Evolutionary conservation across 2,113 vertebrate species (phyloP), one percentile per base, ranked within the genome.

Genomic region (Myiopsitta monachus): DNA sequence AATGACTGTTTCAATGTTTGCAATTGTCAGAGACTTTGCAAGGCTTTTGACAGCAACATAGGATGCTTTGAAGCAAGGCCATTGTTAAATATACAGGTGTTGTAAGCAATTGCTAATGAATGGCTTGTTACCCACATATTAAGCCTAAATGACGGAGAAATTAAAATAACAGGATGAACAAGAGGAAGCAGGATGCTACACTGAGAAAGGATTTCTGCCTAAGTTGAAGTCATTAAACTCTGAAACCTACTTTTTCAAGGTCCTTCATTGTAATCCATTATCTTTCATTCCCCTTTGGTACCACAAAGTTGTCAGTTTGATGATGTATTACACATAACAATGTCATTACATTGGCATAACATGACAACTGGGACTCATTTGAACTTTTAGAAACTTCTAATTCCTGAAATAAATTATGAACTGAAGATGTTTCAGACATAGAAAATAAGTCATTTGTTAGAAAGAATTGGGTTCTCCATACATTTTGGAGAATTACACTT

Each of bases 381-480:
- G 75, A 96, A 97, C 94, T 96, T 96, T 87, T 88, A 51, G 76
- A 96, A 91, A 91, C 83, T 95, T 96, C 87, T 92, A 81, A 87
- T 94, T 36, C n/a, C 52, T 93, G 88, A 95, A 92, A 96, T 94
- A 96, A 97, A 96, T 97, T 90, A 88, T 3, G 18, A 87, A 75
- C 66, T 54, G 36, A 80, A 91, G 87, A 88, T 11, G 16, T 87
- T 87, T 80, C 55, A 94, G 73, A 83, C 51, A 82, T 10, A 68
- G 36, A 90, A 95, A 77, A 93, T 77, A 83, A 93, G 55, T 76
- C 31, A 84, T 46, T 92, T 16, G 18, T 96, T 92, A 94, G 66
- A 84, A 93, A 87, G 11, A 49, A 54, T 14, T 76, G 7, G 12
- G 7, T 52, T 88, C 47, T 68, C 88, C 44, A 59, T 94, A 92